Evolutionary conservation across 2,113 vertebrate species (phyloP).

Genomic region (Hemicordylus capensis): DNA sequence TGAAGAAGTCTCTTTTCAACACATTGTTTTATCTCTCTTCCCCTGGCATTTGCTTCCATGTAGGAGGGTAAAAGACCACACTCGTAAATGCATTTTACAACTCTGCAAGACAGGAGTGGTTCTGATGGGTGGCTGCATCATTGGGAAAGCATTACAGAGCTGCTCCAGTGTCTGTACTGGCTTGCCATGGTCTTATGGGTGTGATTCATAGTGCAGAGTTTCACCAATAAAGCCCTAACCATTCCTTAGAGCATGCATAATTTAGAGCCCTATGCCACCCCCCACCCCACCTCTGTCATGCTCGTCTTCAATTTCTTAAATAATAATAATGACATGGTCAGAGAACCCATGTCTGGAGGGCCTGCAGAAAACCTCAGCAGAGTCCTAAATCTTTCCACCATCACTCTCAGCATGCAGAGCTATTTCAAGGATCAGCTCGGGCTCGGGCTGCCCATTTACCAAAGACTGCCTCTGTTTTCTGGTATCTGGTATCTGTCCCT

Average conservation of each 20-base stretch:
- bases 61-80: neutral
- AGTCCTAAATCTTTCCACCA: no score
- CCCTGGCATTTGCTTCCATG: neutral
- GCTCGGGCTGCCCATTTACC: no score
- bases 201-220: neutral
- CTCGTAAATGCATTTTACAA: neutral
- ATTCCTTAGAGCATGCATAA: neutral
- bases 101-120: neutral
- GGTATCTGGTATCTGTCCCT: no score
- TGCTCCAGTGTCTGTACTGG: neutral
- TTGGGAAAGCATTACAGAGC: neutral
- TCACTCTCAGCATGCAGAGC: no score
- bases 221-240: no score
- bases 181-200: neutral
- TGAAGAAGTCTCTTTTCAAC: conserved; percentile 18
- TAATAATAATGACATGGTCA: no score
- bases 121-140: neutral
- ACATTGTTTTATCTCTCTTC: neutral
- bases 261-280: neutral
- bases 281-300: no score
- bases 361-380: no score
- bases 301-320: no score
- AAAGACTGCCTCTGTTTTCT: no score
- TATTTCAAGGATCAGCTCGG: no score
- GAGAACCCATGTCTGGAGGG: no score